Evolutionary conservation across 2,113 vertebrate genomes (phyloP), one percentile per base, ranked within the genome.

Genomic region (Pardalotus punctatus): DNA sequence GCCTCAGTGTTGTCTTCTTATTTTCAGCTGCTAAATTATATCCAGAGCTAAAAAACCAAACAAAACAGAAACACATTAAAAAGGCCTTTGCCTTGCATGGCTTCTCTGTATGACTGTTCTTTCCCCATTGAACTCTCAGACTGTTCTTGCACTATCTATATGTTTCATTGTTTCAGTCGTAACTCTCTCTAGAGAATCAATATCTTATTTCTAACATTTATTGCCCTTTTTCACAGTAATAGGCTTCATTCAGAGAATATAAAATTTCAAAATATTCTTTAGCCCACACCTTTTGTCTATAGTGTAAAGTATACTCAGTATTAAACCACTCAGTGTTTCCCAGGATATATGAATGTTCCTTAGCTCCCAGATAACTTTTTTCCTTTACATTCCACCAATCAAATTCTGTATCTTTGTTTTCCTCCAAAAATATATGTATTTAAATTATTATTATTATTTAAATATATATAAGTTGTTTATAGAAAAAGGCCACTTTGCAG

Each of bases 151-250:
- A 15, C 43, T 65, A 9, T 48, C 54, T 67, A 9, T 38, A 27
- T 16, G 19, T 93, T 79, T 76, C 85, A 79, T 73, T 89, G 31
- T 16, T 69, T 31, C 53, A 53, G 45, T 67, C 9, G 9, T 88
- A 93, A 82, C n/a, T 38, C 53, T 66, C 42, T 89, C 40, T 58
- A 27, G 78, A 69, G 35, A 47, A 92, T 65, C 74, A 62, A 4
- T 85, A 71, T 50, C 45, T 93, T 80, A 72, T 82, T 90, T 96
- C 80, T 72, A 80, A 85, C 53, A 72, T 72, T 76, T 85, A 47
- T 88, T 91, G 31, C 27, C 58, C 24, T 66, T 72, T 81, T 70
- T 54, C 58, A 66, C 35, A 77, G 22, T 54, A 65, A 65, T 42
- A 57, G 43, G 28, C 23, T 77, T 95, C 43, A 86, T 66, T 60